Evolutionary conservation across 2,888 invertebrate genomes (phyloP).

Genomic region (Xestia sexstrigata): DNA sequence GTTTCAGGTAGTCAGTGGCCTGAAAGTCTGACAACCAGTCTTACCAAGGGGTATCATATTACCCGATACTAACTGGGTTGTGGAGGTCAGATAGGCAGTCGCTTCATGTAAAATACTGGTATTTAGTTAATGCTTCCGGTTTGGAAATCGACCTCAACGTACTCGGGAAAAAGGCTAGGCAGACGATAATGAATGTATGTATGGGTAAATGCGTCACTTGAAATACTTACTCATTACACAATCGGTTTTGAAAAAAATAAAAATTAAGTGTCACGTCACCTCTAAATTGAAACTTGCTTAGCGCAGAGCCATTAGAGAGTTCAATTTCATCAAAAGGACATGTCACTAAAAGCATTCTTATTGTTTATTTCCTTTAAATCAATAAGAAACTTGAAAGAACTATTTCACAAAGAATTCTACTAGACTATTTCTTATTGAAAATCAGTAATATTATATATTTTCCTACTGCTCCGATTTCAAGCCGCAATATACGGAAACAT

Average conservation of each 20-base stretch:
- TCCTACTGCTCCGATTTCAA: not conserved
- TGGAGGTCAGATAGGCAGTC: no score
- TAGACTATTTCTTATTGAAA: not conserved
- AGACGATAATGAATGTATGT: no score
- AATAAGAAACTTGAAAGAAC: not conserved
- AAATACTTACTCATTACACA: no score
- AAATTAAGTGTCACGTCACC: not conserved
- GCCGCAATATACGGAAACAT: not conserved
- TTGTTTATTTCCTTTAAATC: not conserved
- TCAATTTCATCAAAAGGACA: not conserved
- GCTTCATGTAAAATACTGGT: no score
- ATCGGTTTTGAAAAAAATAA: not conserved
- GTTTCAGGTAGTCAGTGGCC: no score
- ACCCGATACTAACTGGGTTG: no score
- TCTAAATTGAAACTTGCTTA: not conserved
- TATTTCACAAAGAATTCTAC: not conserved
- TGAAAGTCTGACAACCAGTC: no score
- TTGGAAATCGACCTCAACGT: no score
- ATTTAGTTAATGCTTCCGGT: no score
- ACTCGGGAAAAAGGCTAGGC: no score
- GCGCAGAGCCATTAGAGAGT: not conserved
- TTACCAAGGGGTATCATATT: no score
- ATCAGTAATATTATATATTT: not conserved
- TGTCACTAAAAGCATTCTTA: not conserved
- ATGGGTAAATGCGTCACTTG: no score